Conservation (phyloP, 2,888 invertebrate species). For the Carcina quercana region DNA sequence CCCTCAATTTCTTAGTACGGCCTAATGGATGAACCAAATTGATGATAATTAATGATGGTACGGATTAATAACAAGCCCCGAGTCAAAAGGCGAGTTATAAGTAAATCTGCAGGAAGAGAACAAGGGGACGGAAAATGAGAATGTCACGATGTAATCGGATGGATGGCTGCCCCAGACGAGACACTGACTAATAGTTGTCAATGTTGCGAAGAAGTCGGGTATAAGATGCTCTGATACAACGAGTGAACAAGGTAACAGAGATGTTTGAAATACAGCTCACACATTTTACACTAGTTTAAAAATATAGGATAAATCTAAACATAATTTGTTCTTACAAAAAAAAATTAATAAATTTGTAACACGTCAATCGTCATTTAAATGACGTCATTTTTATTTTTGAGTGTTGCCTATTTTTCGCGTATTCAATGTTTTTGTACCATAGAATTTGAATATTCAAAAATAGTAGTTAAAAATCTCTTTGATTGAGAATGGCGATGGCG, state of each 20-base stretch:
- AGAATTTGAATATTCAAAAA: no score
- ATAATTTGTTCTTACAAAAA: no score
- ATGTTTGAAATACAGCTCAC: no score
- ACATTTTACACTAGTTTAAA: neutral
- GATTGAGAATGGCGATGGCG: no score
- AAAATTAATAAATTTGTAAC: no score
- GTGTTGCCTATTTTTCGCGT: no score
- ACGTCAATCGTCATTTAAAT: no score
- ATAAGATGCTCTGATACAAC: constrained; percentile 10
- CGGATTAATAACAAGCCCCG: constrained; percentile 48
- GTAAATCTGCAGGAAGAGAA: constrained; percentile 42
- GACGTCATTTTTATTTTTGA: no score
- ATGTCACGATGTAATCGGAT: constrained; percentile 67
- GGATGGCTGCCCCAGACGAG: constrained; percentile 46
- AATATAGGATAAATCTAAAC: no score
- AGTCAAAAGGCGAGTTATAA: constrained; percentile 66
- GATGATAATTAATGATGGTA: constrained; percentile 61
- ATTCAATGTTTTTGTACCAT: no score
- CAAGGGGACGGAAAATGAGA: constrained; percentile 48
- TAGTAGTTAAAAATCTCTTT: no score
- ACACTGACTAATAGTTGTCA: constrained; percentile 61
- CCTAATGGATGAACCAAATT: constrained; percentile 11
- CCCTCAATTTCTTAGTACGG: constrained; percentile 3
- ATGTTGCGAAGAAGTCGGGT: constrained; percentile 19
- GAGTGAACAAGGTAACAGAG: no score